Evolutionary conservation across 2,113 vertebrate genomes (phyloP), one percentile per base, ranked within the genome.

Genomic region (Hippocampus abdominalis): DNA sequence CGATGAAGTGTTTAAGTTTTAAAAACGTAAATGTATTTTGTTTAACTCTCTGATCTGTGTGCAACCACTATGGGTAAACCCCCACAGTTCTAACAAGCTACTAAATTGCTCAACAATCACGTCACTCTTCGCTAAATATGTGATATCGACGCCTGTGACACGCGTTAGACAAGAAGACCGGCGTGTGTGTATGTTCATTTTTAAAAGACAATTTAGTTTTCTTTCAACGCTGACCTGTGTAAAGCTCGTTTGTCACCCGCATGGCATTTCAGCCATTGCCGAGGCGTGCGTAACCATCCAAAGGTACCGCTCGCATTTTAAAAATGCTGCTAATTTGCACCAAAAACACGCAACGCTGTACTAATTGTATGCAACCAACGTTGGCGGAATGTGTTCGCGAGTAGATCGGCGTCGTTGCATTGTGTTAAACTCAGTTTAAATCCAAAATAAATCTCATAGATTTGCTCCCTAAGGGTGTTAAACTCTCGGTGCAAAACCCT

Each of bases 181-280:
- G 42, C 11, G 42, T 13, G 42, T 44, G 8, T 53, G 42, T 48
- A 15, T 48, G 46, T 48, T 48, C 1, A 32, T 62, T 64, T 64
- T 62, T 81, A 65, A 69, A 72, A 84, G 71, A 49, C 64, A 56
- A 48, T 9, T n/a, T n/a, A n/a, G 10, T n/a, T n/a, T 9, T 75
- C 53, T 63, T 74, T 78, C 68, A 73, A 71, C 54, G 59, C 44
- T 25, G 46, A 49, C 46, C 46, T 49, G 16, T 16, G 46, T 49
- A 16, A 16, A 49, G 18, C 16, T 20, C 46, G 46, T 53, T 53
- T n/a, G 21, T 53, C 8, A n/a, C 9, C 21, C 49, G 3, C 21
- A 53, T 53, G 49, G 49, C 49, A n/a, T 53, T 53, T 53, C 20
- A 53, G 21, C 49, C 49, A 53, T 53, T 53, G 21, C 20, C 8